These are phyloP conservation scores for Cylindroiulus punctatus DNA, from an alignment of 2,888 invertebrate genomes.

Conservation along the genomic window DNA sequence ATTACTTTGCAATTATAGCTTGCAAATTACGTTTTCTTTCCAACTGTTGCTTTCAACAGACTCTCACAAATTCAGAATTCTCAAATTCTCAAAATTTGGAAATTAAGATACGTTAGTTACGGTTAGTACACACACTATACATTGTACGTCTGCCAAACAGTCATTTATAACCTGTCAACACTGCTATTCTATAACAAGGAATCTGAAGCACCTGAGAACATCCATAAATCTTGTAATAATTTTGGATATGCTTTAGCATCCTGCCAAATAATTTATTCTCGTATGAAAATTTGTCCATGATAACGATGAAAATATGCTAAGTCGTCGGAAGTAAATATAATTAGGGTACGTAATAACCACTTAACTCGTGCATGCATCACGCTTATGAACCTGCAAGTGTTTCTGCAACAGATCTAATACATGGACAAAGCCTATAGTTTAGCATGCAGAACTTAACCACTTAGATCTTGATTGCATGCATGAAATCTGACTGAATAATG, in stretches of 20 bases:
- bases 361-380: constrained; percentile 11
- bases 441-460: background rate
- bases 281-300: background rate
- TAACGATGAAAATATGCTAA: constrained; percentile 5
- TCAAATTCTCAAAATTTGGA: no score
- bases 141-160: no score
- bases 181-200: background rate
- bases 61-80: no score
- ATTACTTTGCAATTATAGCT: no score
- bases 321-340: background rate
- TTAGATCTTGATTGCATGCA: constrained; percentile 4
- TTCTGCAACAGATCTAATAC: background rate
- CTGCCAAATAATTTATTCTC: background rate
- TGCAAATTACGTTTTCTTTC: no score
- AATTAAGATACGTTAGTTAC: no score
- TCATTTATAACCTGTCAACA: background rate
- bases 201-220: background rate
- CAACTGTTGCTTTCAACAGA: no score
- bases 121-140: no score
- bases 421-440: background rate
- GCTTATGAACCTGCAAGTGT: background rate
- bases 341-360: background rate
- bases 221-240: background rate
- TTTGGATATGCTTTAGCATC: background rate
- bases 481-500: background rate